phyloP scores from a whole-genome alignment of 2,888 invertebrate genomes.

The Fabriciana adippe region DNA sequence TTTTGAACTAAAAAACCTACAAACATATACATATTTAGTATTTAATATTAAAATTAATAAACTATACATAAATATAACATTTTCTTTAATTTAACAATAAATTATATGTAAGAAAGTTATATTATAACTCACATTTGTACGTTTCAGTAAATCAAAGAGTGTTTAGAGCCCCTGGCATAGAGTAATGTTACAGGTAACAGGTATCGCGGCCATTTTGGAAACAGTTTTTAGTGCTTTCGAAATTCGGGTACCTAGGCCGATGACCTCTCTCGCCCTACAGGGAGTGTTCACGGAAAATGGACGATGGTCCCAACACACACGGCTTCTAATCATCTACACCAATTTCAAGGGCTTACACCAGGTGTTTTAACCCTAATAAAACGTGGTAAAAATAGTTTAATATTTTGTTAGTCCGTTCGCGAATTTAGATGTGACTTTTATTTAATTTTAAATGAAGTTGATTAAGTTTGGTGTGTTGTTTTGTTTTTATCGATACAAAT shows the following conservation, averaged over 20 bases:
- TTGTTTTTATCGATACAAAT: neutral
- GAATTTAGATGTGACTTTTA: neutral
- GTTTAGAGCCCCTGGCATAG: slow-evolving; percentile 73
- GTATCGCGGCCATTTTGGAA: slow-evolving; percentile 77
- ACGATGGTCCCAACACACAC: slow-evolving; percentile 41
- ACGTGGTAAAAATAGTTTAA: slow-evolving; percentile 13
- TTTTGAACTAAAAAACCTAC: too few relatives aligned
- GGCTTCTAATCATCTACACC: slow-evolving; percentile 44
- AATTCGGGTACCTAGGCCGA: slow-evolving; percentile 80
- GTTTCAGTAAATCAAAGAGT: neutral
- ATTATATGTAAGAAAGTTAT: neutral
- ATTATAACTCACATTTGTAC: neutral
- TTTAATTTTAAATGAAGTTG: neutral
- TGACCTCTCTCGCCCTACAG: slow-evolving; percentile 64
- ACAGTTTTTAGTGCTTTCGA: slow-evolving; percentile 80
- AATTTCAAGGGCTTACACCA: slow-evolving; percentile 40
- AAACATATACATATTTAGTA: too few relatives aligned
- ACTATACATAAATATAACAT: too few relatives aligned
- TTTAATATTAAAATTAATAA: too few relatives aligned
- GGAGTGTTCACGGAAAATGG: slow-evolving; percentile 43
- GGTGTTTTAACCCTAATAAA: slow-evolving; percentile 37
- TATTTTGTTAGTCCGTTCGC: slow-evolving; percentile 1
- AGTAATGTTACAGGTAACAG: slow-evolving; percentile 81
- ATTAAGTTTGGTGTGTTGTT: neutral
- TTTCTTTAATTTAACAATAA: too few relatives aligned